These are phyloP conservation scores for Danionella cerebrum DNA, from an alignment of 2,113 vertebrate genomes.

Conservation along the genomic window DNA sequence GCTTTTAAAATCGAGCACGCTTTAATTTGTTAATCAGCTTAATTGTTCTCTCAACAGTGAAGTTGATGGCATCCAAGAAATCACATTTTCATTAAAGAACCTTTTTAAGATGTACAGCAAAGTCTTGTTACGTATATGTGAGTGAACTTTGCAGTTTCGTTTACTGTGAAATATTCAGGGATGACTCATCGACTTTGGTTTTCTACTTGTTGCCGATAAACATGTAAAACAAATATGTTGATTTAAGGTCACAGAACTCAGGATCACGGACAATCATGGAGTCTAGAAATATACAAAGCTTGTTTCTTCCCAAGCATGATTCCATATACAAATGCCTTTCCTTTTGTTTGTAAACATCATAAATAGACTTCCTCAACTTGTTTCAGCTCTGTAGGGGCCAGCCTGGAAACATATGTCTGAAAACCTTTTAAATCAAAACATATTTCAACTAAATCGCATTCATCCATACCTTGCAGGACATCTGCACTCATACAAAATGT, in stretches of 20 bases:
- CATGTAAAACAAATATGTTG: not conserved
- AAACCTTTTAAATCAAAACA: conserved; percentile 12
- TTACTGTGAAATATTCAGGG: too few relatives aligned
- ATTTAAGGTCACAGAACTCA: not conserved
- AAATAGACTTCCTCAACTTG: not conserved
- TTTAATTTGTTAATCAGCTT: too few relatives aligned
- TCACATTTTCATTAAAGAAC: too few relatives aligned
- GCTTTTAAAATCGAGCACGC: too few relatives aligned
- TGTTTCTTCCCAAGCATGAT: not conserved
- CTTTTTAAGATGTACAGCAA: too few relatives aligned
- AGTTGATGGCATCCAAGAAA: too few relatives aligned
- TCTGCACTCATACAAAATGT: too few relatives aligned
- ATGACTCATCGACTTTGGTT: not conserved
- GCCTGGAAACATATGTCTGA: not conserved
- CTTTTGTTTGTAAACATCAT: not conserved
- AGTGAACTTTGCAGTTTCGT: too few relatives aligned
- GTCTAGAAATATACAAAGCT: conserved; percentile 3
- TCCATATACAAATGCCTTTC: not conserved
- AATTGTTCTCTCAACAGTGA: too few relatives aligned
- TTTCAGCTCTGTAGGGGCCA: not conserved
- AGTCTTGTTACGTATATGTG: too few relatives aligned
- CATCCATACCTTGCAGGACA: too few relatives aligned
- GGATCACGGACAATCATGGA: not conserved
- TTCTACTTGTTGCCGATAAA: not conserved
- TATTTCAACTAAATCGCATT: not conserved